Percentiles rank a stretch among this genome's conserved stretches.
Evolutionary conservation across 2,113 vertebrate species (phyloP).

Genomic region (Nyctereutes procyonoides): DNA sequence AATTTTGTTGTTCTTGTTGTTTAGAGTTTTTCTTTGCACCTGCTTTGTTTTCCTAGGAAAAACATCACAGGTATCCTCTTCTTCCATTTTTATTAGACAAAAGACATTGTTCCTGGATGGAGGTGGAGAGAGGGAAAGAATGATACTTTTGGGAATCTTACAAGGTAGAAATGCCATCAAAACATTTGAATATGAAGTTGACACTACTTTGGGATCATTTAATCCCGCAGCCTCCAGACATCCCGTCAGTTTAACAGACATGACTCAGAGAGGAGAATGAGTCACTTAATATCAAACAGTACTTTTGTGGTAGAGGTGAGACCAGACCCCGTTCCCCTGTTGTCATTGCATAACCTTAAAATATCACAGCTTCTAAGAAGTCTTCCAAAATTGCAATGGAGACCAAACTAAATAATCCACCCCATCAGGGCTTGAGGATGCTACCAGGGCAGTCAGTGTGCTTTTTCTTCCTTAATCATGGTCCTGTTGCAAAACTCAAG

Average conservation of each 20-base stretch:
- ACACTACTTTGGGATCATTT: neutral
- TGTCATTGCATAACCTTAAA: neutral
- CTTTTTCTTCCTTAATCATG: neutral
- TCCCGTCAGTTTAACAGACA: neutral
- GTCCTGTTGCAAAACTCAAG: neutral
- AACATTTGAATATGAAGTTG: neutral
- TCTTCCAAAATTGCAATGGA: neutral
- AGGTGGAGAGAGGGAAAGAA: neutral
- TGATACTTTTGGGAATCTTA: neutral
- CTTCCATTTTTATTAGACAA: neutral
- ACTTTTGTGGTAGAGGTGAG: neutral
- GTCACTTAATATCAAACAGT: neutral
- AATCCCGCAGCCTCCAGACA: neutral
- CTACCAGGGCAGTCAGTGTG: accelerated
- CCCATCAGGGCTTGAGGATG: neutral
- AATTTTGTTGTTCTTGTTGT: neutral
- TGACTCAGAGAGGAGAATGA: neutral
- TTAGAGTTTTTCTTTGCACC: neutral
- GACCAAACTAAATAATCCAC: neutral
- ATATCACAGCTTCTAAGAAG: neutral
- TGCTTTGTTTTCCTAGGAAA: slow-evolving; percentile 33
- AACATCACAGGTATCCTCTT: neutral
- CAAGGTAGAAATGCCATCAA: neutral
- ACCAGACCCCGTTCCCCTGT: neutral
- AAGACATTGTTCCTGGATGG: neutral